Percentiles rank a stretch among this genome's conserved stretches.
phyloP scores from a whole-genome alignment of 2,113 vertebrate genomes.

The Lamprologus ornatipinnis region DNA sequence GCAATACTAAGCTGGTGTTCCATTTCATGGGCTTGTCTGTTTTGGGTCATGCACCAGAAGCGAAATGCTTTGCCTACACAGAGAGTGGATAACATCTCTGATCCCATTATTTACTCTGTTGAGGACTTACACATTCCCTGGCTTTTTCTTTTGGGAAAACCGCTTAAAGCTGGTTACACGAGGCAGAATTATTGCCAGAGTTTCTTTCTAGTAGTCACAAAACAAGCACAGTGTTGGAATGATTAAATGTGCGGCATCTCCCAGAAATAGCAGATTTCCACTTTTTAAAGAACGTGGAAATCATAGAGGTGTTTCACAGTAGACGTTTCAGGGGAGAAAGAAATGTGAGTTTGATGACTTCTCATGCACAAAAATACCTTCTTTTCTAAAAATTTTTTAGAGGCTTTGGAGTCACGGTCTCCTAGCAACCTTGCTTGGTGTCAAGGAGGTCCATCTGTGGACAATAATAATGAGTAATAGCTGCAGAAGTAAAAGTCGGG shows the following conservation, averaged over 20 bases:
- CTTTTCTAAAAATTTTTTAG: neutral
- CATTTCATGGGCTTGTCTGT: constrained; percentile 49
- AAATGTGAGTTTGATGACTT: neutral
- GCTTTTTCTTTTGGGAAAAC: neutral
- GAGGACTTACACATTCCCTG: neutral
- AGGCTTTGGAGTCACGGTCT: constrained; percentile 1
- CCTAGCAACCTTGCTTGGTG: constrained; percentile 7
- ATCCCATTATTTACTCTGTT: constrained; percentile 19
- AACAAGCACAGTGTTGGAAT: neutral
- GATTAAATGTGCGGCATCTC: neutral
- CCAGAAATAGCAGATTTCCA: constrained; percentile 4
- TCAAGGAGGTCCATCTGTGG: neutral
- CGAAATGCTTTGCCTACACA: constrained; percentile 34
- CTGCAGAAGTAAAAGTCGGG: neutral
- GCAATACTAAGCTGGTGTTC: constrained; percentile 53
- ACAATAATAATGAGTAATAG: neutral
- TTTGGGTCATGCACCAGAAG: constrained; percentile 43
- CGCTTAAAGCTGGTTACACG: neutral
- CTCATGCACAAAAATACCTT: neutral
- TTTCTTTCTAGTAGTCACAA: neutral
- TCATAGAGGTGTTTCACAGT: neutral
- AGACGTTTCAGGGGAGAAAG: neutral
- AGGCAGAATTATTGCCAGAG: neutral
- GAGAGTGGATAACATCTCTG: neutral
- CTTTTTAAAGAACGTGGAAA: constrained; percentile 1